Percentiles rank a stretch among this genome's conserved stretches.
Conservation (phyloP, 1,140 invertebrate species). For the Geopemphigus sp. region DNA sequence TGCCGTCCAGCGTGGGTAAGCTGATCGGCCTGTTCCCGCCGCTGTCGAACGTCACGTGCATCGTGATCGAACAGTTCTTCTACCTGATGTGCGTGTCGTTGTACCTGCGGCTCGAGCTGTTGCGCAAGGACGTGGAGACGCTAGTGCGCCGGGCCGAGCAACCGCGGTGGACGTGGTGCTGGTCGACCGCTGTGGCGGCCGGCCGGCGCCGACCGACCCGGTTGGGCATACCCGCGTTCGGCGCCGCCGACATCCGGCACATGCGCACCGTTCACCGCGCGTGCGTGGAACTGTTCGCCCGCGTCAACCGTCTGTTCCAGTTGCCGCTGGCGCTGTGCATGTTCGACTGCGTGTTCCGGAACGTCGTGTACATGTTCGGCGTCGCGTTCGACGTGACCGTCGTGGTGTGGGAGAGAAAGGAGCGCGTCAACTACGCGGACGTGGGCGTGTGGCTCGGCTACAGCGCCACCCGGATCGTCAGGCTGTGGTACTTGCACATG, state of each 20-base stretch:
- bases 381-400: constrained; percentile 26
- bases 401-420: constrained; percentile 18
- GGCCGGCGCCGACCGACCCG: neutral
- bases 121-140: neutral
- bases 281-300: constrained; percentile 32
- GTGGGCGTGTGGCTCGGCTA: neutral
- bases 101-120: neutral
- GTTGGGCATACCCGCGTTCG: constrained; percentile 26
- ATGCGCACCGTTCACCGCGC: constrained; percentile 6
- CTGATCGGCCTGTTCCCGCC: neutral
- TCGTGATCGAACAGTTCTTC: constrained; percentile 31
- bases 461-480: neutral
- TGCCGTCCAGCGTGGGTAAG: neutral
- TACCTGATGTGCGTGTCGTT: constrained; percentile 33
- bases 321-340: constrained; percentile 7
- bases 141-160: constrained; percentile 1
- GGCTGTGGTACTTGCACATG: constrained; percentile 9
- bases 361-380: constrained; percentile 12
- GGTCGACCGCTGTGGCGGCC: neutral
- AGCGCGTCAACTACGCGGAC: neutral
- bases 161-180: neutral
- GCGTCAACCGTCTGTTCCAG: constrained; percentile 24
- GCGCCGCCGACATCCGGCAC: neutral
- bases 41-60: constrained; percentile 32
- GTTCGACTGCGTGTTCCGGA: constrained; percentile 19